Evolutionary conservation across 2,113 vertebrate species (phyloP).

Genomic region (Agapornis roseicollis): DNA sequence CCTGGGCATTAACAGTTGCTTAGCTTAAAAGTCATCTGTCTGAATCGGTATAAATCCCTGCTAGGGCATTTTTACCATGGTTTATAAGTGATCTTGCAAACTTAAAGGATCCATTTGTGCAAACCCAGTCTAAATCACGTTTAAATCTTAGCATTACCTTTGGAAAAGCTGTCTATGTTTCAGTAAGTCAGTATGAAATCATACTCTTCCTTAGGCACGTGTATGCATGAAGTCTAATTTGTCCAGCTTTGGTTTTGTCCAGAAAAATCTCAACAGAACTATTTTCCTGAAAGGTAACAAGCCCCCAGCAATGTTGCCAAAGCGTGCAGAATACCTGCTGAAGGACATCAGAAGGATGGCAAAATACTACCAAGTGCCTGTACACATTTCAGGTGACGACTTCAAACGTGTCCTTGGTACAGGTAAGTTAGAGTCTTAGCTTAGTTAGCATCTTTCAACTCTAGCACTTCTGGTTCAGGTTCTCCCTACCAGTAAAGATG

Average conservation of each 20-base stretch:
- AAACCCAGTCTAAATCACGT: neutral
- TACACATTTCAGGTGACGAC: slow-evolving; percentile 56
- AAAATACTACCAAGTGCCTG: slow-evolving; percentile 78
- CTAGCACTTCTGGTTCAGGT: neutral
- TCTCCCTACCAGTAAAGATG: neutral
- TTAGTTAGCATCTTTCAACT: neutral
- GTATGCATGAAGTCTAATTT: neutral
- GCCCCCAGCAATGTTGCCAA: slow-evolving; percentile 79
- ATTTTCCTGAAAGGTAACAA: slow-evolving; percentile 79
- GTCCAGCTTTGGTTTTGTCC: neutral
- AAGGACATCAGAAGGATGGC: slow-evolving; percentile 75
- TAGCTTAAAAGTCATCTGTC: neutral
- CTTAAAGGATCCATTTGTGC: neutral
- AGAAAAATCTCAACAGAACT: neutral
- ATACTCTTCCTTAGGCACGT: neutral
- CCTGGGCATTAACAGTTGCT: neutral
- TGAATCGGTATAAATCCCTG: neutral
- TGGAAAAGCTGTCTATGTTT: neutral
- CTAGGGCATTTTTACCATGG: neutral
- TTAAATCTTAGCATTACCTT: neutral
- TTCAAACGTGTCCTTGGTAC: slow-evolving; percentile 73
- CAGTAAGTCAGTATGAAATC: neutral
- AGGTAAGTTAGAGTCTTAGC: slow-evolving; percentile 70
- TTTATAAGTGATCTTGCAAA: neutral
- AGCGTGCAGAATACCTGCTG: slow-evolving; percentile 78